Evolutionary conservation across 1,140 invertebrate genomes (phyloP), one percentile per base, ranked within the genome.

Genomic region (Orussus abietinus): DNA sequence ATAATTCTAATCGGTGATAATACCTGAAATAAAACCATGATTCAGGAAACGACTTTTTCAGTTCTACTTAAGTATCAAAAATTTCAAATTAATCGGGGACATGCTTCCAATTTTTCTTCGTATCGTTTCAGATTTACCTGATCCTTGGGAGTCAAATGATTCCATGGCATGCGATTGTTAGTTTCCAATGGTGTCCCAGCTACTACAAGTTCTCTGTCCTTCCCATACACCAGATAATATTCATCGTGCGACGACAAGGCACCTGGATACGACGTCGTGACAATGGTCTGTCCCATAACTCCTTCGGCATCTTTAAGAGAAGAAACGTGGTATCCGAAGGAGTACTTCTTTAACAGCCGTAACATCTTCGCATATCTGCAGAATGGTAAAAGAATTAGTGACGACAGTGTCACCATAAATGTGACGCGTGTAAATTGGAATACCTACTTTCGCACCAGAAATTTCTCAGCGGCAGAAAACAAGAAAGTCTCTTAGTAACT

Each of bases 271-370:
- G 91, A 88, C 1, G 91, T 88, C 39, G 90, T 79, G 5, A 80
- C 77, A 3, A 75, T 66, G 5, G 66, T 59, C 38, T 70, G 66
- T 1, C 85, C 86, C 1, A 86, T 82, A 14, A 86, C 80, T 2
- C 72, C 54, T 5, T 72, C 55, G 22, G 76, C 71, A 20, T 56
- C 37, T 32, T 49, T 42, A 54, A 28, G 19, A 22, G 78, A 74
- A 21, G 78, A 75, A 17, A 75, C 59, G 47, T 85, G 86, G 57
- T 85, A 92, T 46, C 80, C 80, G 39, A 96, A 84, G 53, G 86
- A 86, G 70, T 96, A 96, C 43, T 84, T 83, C 68, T 97, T 97
- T 54, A 94, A 74, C 11, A 96, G 81, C 49, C 91, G 77, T 33
- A 94, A 73, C 92, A 97, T 96, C 50, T 82, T 83, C 14, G 80